phyloP scores from a whole-genome alignment of 2,888 invertebrate genomes.

The Calliopum simillimum region DNA sequence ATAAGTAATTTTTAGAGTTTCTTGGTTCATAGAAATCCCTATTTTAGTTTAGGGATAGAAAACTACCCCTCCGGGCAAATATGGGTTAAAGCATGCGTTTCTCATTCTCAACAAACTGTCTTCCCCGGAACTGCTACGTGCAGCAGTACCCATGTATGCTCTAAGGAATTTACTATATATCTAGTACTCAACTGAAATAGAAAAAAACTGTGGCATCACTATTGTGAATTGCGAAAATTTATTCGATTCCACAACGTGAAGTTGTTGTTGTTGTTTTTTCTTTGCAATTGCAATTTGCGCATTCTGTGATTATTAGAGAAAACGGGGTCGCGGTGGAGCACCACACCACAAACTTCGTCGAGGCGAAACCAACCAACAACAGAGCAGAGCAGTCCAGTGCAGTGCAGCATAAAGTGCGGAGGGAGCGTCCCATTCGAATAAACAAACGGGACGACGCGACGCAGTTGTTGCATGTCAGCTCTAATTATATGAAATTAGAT shows the following conservation, averaged over 20 bases:
- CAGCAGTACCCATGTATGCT: too few relatives aligned
- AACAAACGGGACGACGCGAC: constrained; percentile 23
- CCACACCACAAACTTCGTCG: not conserved
- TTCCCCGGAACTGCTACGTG: too few relatives aligned
- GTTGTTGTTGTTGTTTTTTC: constrained; percentile 10
- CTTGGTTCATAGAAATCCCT: too few relatives aligned
- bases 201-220: too few relatives aligned
- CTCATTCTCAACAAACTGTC: too few relatives aligned
- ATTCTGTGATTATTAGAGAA: not conserved
- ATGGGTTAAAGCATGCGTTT: too few relatives aligned
- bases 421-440: constrained; percentile 9
- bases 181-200: too few relatives aligned
- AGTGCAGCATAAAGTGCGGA: not conserved
- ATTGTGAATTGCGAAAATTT: not conserved
- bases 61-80: too few relatives aligned
- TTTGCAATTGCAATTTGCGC: constrained; percentile 14
- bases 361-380: not conserved
- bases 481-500: constrained; percentile 36
- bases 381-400: not conserved
- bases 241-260: too few relatives aligned
- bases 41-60: too few relatives aligned
- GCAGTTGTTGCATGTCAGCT: constrained; percentile 31
- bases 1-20: too few relatives aligned
- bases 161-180: too few relatives aligned
- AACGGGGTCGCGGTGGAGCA: constrained; percentile 3